Base-by-base conservation (phyloP, 2,888 invertebrate species). In the Stenichneumon culpator region DNA sequence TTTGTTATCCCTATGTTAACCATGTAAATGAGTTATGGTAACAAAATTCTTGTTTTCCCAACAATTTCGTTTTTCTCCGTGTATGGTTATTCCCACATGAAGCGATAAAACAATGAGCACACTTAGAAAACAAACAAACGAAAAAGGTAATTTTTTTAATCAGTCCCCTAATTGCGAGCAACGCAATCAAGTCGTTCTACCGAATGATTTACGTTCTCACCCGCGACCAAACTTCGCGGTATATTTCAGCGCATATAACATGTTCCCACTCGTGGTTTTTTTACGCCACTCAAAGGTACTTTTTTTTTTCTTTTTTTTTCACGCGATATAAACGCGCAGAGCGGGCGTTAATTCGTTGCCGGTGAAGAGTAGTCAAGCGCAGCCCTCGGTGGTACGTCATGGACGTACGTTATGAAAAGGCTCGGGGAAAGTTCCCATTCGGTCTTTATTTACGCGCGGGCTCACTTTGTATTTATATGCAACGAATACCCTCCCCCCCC, bases 381-480 rank as follows among this genome's bases (percentile, higher is more conserved):
- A 65, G 57, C 54, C 39, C 65, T 47, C 57, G 39, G 69, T 11
- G 75, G 70, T 44, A 79, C 67, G 69, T 60, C 47, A 50, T 28
- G 75, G 25, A 70, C 63, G 69, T 79, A 75, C 75, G 65, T 82
- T 79, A 83, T 79, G 83, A 68, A 82, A 79, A 79, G 68, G 28
- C 85, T 75, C 32, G 72, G 67, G 36, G 28, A 83, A 65, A 50
- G 77, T 83, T 79, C 67, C 65, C 63, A 75, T 79, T 72, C 63
- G 75, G 60, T 78, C 52, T 79, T 70, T 85, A 72, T 85, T 83
- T 83, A 72, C 79, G 74, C 68, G 75, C 32, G 68, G 72, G 73
- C 72, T 67, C 80, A 79, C 74, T 69, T 83, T 85, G 83, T 79
- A 80, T 80, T 77, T 74, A 83, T 85, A 75, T 75, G 70, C 75